A percentile compares a stretch with the other conserved stretches of the same genome.
Conservation (phyloP, 1,140 invertebrate genomes). For the Lysiphlebus fabarum region DNA sequence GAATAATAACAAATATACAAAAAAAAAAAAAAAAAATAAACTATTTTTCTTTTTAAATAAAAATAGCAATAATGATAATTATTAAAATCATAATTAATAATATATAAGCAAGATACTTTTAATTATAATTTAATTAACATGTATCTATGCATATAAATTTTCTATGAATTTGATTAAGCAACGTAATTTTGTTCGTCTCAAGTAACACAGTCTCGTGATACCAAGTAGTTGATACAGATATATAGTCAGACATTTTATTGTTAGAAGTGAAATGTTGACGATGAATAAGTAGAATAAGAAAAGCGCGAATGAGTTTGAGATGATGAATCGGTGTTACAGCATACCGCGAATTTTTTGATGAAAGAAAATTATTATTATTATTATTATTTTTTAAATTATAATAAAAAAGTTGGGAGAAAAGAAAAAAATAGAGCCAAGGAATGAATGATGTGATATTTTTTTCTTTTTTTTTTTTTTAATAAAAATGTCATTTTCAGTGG, state of each 20-base stretch:
- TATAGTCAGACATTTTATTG: slow-evolving; percentile 3
- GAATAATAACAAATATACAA: not conserved
- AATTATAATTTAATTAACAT: slow-evolving; percentile 24
- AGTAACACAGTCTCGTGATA: slow-evolving; percentile 10
- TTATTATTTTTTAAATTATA: too few species aligned
- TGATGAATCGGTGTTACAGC: slow-evolving; percentile 21
- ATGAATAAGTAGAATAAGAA: slow-evolving; percentile 7
- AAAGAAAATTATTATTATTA: not conserved
- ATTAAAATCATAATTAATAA: not conserved
- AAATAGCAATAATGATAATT: not conserved
- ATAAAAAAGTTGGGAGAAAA: not conserved
- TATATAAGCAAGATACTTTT: slow-evolving; percentile 7
- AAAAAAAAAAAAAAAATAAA: too few species aligned
- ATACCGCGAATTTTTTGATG: not conserved
- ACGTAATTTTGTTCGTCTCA: slow-evolving; percentile 20
- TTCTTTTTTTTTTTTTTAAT: not conserved
- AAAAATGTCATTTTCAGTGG: not conserved
- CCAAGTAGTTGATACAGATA: slow-evolving; percentile 1
- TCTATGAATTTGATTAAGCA: slow-evolving; percentile 22
- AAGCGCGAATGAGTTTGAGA: slow-evolving; percentile 23
- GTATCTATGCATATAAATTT: slow-evolving; percentile 24
- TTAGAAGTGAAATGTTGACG: not conserved
- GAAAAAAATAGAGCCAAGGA: not conserved
- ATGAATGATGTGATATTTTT: not conserved
- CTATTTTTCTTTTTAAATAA: not conserved